These are phyloP conservation scores for Metopolophium dirhodum DNA, from an alignment of 1,140 invertebrate species.

Conservation along the genomic window DNA sequence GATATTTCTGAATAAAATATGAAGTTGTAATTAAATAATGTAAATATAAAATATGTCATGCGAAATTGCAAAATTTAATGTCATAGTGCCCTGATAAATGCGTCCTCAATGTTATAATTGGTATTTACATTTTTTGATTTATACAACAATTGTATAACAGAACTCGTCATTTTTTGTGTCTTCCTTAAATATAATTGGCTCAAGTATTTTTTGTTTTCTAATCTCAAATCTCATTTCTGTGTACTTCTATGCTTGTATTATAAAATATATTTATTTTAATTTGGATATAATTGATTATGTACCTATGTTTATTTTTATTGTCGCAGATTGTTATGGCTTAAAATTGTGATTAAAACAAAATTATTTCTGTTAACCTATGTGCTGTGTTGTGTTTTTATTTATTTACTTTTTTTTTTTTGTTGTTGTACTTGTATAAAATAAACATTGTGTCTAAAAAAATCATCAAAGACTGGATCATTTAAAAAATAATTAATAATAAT, in stretches of 20 bases:
- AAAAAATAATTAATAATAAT: background rate
- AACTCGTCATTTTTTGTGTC: constrained; percentile 39
- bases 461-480: background rate
- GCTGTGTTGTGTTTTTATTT: constrained; percentile 25
- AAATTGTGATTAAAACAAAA: constrained; percentile 52
- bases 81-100: background rate
- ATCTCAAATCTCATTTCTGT: background rate
- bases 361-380: constrained; percentile 43
- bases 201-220: background rate
- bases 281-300: constrained; percentile 34
- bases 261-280: constrained; percentile 35
- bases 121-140: background rate
- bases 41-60: background rate
- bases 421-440: constrained; percentile 3
- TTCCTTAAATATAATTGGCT: constrained; percentile 47
- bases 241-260: constrained; percentile 21
- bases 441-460: background rate
- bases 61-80: background rate
- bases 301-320: constrained; percentile 32
- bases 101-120: background rate
- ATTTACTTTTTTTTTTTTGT: background rate
- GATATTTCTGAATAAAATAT: constrained; percentile 1
- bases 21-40: background rate
- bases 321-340: constrained; percentile 42
- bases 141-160: background rate